phyloP scores from a whole-genome alignment of 2,113 vertebrate species.

The Solea solea region DNA sequence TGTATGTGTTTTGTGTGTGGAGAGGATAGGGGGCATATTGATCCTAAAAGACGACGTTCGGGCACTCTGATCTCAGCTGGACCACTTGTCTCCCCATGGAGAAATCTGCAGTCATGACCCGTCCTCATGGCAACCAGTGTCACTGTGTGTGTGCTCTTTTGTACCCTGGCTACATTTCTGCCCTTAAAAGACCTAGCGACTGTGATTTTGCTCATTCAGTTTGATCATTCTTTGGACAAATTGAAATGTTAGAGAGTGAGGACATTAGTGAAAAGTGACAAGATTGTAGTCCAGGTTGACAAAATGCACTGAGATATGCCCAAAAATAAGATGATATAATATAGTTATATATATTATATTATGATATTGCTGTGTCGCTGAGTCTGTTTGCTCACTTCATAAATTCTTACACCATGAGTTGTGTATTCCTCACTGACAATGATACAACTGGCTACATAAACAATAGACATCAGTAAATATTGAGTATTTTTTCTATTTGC shows the following conservation, averaged over 20 bases:
- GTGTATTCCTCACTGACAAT: too few relatives aligned
- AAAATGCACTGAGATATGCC: not conserved
- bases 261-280: not conserved
- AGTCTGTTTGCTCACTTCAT: too few relatives aligned
- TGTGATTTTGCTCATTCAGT: too few relatives aligned
- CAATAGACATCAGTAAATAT: too few relatives aligned
- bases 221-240: not conserved
- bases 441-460: too few relatives aligned
- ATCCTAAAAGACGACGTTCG: slow-evolving; percentile 90
- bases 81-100: slow-evolving; percentile 80
- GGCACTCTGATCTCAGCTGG: slow-evolving; percentile 90
- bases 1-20: slow-evolving; percentile 3
- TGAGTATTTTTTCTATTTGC: too few relatives aligned
- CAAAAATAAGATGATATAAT: not conserved
- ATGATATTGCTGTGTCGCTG: too few relatives aligned
- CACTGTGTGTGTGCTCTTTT: not conserved
- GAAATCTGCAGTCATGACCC: slow-evolving; percentile 83
- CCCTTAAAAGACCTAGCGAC: slow-evolving; percentile 11
- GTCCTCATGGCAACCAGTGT: slow-evolving; percentile 85
- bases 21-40: slow-evolving; percentile 75
- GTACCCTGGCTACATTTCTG: not conserved
- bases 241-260: not conserved
- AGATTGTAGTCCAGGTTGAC: not conserved
- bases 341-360: too few relatives aligned
- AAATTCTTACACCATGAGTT: too few relatives aligned